A percentile compares a stretch with the other conserved stretches of the same genome.
Evolutionary conservation across 1,140 invertebrate genomes (phyloP).

Genomic region (Tetramorium alpestre): DNA sequence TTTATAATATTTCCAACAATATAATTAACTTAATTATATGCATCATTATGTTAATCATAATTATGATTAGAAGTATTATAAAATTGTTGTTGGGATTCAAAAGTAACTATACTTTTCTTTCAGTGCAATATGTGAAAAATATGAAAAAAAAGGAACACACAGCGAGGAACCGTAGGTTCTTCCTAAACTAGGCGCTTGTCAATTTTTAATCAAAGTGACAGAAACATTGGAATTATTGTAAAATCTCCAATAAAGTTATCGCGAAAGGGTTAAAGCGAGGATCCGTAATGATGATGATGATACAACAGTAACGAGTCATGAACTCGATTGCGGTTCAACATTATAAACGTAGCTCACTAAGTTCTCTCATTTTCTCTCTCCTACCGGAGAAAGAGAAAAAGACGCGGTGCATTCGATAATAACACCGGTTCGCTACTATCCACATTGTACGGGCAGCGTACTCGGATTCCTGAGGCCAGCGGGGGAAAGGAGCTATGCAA

Average conservation of each 20-base stretch:
- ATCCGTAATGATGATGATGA: neutral
- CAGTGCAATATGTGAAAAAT: neutral
- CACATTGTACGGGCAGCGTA: neutral
- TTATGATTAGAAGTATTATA: too few species aligned
- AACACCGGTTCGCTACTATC: slow-evolving; percentile 43
- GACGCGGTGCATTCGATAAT: slow-evolving; percentile 54
- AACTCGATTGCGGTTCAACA: neutral
- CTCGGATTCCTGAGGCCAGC: slow-evolving; percentile 38
- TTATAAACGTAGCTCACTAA: neutral
- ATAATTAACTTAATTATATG: too few species aligned
- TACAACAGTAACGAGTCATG: neutral
- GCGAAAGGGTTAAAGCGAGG: neutral
- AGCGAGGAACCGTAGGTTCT: neutral
- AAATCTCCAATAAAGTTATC: neutral
- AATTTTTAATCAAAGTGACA: neutral
- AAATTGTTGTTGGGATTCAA: too few species aligned
- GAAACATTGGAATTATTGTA: neutral
- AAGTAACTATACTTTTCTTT: too few species aligned
- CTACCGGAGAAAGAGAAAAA: too few species aligned
- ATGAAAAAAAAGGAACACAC: neutral
- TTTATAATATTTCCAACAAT: too few species aligned
- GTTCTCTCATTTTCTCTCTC: neutral
- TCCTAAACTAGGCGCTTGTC: neutral
- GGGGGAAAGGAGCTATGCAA: slow-evolving; percentile 13
- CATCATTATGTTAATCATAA: too few species aligned